Percentiles rank a stretch among this genome's conserved stretches.
Conservation (phyloP, 1,140 invertebrate genomes). For the Cheumatopsyche charites region DNA sequence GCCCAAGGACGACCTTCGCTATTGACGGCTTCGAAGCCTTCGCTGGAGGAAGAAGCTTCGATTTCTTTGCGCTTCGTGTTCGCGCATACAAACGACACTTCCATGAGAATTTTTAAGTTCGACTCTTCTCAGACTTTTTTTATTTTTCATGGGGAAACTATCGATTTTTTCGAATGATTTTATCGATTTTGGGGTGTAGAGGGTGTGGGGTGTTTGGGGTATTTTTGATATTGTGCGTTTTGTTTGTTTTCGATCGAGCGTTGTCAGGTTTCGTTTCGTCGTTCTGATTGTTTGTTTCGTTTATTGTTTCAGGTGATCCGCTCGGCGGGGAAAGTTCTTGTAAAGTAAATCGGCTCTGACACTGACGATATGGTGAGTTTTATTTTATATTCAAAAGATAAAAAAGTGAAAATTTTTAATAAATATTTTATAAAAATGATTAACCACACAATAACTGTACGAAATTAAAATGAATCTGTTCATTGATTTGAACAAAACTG, state of each 20-base stretch:
- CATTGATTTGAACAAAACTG: too few relatives aligned
- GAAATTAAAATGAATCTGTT: too few relatives aligned
- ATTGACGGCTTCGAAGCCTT: background rate
- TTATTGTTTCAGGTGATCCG: constrained; percentile 45
- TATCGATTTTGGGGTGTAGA: too few relatives aligned
- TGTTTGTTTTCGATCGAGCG: background rate
- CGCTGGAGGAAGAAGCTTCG: background rate
- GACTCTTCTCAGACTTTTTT: too few relatives aligned
- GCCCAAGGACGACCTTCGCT: background rate
- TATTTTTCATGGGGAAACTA: constrained; percentile 10
- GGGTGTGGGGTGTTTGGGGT: background rate
- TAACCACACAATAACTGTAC: too few relatives aligned
- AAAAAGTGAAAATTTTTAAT: too few relatives aligned
- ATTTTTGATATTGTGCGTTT: background rate
- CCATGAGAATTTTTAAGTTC: too few relatives aligned
- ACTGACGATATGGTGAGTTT: constrained; percentile 63
- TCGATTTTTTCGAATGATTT: constrained; percentile 15
- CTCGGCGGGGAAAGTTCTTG: constrained; percentile 45
- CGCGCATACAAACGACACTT: background rate
- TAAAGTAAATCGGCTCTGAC: constrained; percentile 53
- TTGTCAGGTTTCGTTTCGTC: too few relatives aligned
- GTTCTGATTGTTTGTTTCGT: constrained; percentile 1
- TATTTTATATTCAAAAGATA: background rate
- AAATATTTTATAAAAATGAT: too few relatives aligned
- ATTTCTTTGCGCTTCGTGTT: background rate